Evolutionary conservation across 1,140 invertebrate genomes (phyloP).

Genomic region (Phthorimaea operculella): DNA sequence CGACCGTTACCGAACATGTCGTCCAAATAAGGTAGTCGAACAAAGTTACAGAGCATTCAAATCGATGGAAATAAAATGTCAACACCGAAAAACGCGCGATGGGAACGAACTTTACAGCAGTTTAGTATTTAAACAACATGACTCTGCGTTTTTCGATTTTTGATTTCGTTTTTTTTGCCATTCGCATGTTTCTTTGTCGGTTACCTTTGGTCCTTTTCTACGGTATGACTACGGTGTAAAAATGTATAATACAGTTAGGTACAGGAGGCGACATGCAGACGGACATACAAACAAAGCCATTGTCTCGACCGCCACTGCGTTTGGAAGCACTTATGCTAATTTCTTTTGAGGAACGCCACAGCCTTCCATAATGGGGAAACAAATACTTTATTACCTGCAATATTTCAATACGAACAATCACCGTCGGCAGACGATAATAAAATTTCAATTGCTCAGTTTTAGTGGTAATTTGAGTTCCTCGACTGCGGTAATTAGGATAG

Average conservation of each 20-base stretch:
- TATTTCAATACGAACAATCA: slow-evolving; percentile 33
- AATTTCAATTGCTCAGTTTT: too few relatives aligned
- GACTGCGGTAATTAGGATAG: too few relatives aligned
- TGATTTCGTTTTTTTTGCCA: too few relatives aligned
- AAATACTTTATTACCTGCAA: slow-evolving; percentile 43
- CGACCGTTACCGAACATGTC: background rate
- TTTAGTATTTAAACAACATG: slow-evolving; percentile 22
- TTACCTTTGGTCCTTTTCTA: too few relatives aligned
- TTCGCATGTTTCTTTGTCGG: slow-evolving; percentile 30
- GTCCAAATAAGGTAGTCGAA: background rate
- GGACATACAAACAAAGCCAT: slow-evolving; percentile 60
- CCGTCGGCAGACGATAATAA: slow-evolving; percentile 11
- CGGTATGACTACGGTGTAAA: slow-evolving; percentile 29
- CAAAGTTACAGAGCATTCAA: background rate
- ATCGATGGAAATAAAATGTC: background rate
- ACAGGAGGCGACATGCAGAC: slow-evolving; percentile 42
- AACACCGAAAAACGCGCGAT: background rate
- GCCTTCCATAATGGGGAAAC: slow-evolving; percentile 38
- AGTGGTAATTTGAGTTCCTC: too few relatives aligned
- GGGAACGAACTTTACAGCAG: slow-evolving; percentile 24
- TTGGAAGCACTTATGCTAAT: slow-evolving; percentile 61
- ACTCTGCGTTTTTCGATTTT: slow-evolving; percentile 27
- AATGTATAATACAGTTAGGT: slow-evolving; percentile 40
- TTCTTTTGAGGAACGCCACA: slow-evolving; percentile 50
- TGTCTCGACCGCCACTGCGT: slow-evolving; percentile 44